A percentile compares a stretch with the other conserved stretches of the same genome.
These are phyloP conservation scores for Noctilio leporinus DNA, from an alignment of 2,113 vertebrate species.

Conservation along the genomic window DNA sequence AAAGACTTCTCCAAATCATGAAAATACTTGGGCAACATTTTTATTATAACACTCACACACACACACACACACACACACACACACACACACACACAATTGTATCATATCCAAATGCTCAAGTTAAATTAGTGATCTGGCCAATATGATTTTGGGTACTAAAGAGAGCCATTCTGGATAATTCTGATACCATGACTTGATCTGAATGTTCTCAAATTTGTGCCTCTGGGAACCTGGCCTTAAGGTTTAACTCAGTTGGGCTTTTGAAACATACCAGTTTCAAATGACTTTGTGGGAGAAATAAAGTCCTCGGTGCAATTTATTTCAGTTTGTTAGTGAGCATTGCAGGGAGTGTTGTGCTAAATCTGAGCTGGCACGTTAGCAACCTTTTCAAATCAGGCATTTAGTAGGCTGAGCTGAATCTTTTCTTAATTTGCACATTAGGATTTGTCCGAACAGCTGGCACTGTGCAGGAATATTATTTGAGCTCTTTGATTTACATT, in stretches of 20 bases:
- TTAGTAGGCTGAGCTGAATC: slow-evolving; percentile 18
- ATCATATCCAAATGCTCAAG: background rate
- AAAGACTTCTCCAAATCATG: background rate
- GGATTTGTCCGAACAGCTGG: slow-evolving; percentile 19
- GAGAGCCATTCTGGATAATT: background rate
- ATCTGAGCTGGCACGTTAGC: slow-evolving; percentile 11
- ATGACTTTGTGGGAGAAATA: slow-evolving; percentile 8
- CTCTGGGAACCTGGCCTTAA: slow-evolving; percentile 13
- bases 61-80: background rate
- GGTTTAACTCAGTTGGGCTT: background rate
- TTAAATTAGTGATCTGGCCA: background rate
- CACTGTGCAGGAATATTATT: background rate
- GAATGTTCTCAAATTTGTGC: background rate
- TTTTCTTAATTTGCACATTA: slow-evolving; percentile 32
- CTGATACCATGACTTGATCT: background rate
- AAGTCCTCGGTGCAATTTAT: background rate
- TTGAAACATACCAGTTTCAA: slow-evolving; percentile 16
- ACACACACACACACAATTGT: slow-evolving; percentile 3
- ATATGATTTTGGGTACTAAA: background rate
- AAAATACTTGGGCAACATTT: slow-evolving; percentile 4
- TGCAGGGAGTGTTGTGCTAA: background rate
- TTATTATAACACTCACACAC: slow-evolving; percentile 10
- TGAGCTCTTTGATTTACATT: background rate
- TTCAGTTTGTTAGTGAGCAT: background rate
- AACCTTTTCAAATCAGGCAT: slow-evolving; percentile 54